phyloP scores from a whole-genome alignment of 2,797 vertebrate genomes.

The Ataeniobius toweri region DNA sequence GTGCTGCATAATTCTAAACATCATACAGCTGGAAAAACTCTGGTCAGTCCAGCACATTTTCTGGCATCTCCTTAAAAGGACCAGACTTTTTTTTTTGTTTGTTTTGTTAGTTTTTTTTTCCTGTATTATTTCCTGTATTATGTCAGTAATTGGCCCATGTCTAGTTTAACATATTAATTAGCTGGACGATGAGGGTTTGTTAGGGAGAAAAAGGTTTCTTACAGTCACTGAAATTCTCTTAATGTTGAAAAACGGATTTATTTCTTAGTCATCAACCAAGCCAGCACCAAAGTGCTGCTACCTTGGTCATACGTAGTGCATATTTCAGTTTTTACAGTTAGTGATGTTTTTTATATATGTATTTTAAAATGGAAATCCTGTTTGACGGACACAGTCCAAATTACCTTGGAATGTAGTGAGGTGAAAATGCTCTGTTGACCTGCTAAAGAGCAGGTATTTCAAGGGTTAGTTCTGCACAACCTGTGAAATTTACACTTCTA shows the following conservation, averaged over 20 bases:
- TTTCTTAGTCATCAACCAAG: slow-evolving; percentile 38
- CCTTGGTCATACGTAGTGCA: slow-evolving; percentile 69
- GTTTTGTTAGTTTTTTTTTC: background rate
- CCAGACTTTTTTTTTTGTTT: background rate
- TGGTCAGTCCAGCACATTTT: background rate
- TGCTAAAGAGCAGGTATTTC: slow-evolving; percentile 14
- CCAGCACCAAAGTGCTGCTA: slow-evolving; percentile 77
- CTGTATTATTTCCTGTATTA: background rate
- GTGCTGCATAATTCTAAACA: too few relatives aligned
- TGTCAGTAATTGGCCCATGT: background rate
- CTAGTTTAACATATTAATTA: background rate
- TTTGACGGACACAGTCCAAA: background rate
- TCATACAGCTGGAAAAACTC: background rate
- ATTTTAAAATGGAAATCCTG: slow-evolving; percentile 34
- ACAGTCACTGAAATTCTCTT: background rate
- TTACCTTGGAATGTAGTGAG: background rate
- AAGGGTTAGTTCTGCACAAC: slow-evolving; percentile 28
- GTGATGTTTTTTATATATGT: slow-evolving; percentile 66
- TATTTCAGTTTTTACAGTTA: slow-evolving; percentile 26
- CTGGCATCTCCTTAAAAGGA: background rate
- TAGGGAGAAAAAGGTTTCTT: background rate
- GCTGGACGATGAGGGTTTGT: background rate
- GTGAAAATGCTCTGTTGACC: slow-evolving; percentile 3
- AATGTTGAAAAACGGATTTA: background rate
- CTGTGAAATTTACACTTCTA: slow-evolving; percentile 45